A percentile compares a stretch with the other conserved stretches of the same genome.
Evolutionary conservation across 2,888 invertebrate genomes (phyloP).

Genomic region (Bugulina stolonifera): DNA sequence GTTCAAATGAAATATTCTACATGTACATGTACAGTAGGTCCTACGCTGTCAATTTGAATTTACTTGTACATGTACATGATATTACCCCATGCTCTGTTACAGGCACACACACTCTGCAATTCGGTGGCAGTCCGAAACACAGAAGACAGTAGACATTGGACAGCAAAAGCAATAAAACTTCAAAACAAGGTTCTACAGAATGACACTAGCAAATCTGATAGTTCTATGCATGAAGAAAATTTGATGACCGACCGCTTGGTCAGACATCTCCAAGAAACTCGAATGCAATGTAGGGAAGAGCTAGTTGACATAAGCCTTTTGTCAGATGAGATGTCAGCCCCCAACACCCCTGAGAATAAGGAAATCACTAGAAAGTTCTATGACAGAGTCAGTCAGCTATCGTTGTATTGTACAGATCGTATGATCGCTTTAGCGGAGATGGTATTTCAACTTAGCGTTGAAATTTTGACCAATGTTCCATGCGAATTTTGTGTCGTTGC

Average conservation of each 20-base stretch:
- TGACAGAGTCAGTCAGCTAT: neutral
- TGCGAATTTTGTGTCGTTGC: neutral
- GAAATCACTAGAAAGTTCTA: neutral
- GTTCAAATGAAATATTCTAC: too few relatives aligned
- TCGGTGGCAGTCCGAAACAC: neutral
- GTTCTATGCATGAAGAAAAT: too few relatives aligned
- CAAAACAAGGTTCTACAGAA: too few relatives aligned
- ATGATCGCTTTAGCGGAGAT: neutral
- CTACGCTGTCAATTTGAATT: too few relatives aligned
- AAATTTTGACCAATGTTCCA: neutral
- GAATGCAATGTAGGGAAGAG: neutral
- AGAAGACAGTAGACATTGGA: neutral
- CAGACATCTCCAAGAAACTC: neutral
- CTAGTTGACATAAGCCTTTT: neutral
- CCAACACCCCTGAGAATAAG: neutral
- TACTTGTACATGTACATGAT: neutral
- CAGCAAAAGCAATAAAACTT: neutral
- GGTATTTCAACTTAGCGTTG: neutral
- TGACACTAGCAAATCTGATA: too few relatives aligned
- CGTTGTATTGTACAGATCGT: neutral
- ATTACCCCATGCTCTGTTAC: neutral
- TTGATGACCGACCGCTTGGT: too few relatives aligned
- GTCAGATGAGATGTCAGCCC: neutral
- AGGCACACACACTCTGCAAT: neutral
- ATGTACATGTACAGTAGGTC: too few relatives aligned